Evolutionary conservation across 1,140 invertebrate genomes (phyloP).

Genomic region (Drosophila carrolli): DNA sequence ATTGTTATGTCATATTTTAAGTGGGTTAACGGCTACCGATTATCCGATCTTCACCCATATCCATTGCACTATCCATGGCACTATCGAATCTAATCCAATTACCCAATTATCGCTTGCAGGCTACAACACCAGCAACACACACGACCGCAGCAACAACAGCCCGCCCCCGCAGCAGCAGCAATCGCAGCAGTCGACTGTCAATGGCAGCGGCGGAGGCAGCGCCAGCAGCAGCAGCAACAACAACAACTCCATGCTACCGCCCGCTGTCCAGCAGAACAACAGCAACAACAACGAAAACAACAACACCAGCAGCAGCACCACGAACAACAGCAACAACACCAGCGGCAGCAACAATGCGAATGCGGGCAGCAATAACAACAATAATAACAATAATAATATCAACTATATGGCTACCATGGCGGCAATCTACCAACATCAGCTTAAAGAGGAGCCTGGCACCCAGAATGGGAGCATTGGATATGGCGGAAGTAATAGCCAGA

Average conservation of each 20-base stretch:
- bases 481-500: slow-evolving; percentile 59
- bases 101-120: slow-evolving; percentile 25
- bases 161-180: slow-evolving; percentile 69
- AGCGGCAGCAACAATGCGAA: slow-evolving; percentile 49
- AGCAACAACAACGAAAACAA: slow-evolving; percentile 38
- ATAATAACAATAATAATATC: slow-evolving; percentile 74
- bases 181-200: slow-evolving; percentile 51
- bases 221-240: slow-evolving; percentile 44
- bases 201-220: slow-evolving; percentile 39
- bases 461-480: slow-evolving; percentile 54
- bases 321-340: slow-evolving; percentile 38
- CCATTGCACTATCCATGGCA: background rate
- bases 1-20: background rate
- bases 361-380: slow-evolving; percentile 64
- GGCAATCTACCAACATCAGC: slow-evolving; percentile 73
- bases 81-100: slow-evolving; percentile 14
- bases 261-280: slow-evolving; percentile 48
- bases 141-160: slow-evolving; percentile 67
- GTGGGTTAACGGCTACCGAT: background rate
- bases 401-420: slow-evolving; percentile 75
- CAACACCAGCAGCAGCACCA: slow-evolving; percentile 39
- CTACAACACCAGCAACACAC: slow-evolving; percentile 61
- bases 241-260: slow-evolving; percentile 67
- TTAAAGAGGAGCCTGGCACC: slow-evolving; percentile 82
- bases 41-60: background rate